phyloP scores from a whole-genome alignment of 2,113 vertebrate species.

The Megaceryle torquata region DNA sequence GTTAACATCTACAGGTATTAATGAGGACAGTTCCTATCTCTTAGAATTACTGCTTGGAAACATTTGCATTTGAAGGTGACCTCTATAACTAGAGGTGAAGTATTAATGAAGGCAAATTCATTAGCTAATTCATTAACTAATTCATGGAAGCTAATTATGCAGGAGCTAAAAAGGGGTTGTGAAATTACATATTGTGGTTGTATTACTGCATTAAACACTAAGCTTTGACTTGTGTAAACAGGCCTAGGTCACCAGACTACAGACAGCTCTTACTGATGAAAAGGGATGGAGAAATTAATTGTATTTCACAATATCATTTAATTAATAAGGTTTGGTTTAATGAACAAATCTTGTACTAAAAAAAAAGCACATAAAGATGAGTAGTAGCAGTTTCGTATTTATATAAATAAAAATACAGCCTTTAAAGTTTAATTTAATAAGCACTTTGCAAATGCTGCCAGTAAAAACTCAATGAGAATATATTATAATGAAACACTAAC shows the following conservation, averaged over 20 bases:
- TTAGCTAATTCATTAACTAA: constrained; percentile 45
- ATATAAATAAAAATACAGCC: not conserved
- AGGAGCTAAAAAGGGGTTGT: constrained; percentile 10
- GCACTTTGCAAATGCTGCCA: not conserved
- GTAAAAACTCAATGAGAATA: not conserved
- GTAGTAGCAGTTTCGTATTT: not conserved
- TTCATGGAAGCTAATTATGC: constrained; percentile 1
- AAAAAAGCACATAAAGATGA: not conserved
- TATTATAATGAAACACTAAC: not conserved
- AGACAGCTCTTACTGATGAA: not conserved
- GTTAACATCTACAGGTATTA: not conserved
- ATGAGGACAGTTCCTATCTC: not conserved
- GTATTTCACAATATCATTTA: not conserved
- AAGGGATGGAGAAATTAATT: not conserved
- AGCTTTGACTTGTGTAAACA: not conserved
- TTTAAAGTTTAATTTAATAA: not conserved
- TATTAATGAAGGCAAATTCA: constrained; percentile 30
- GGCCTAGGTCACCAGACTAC: not conserved
- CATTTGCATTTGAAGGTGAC: constrained; percentile 9
- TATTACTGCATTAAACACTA: not conserved
- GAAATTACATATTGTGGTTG: not conserved
- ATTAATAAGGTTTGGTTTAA: not conserved
- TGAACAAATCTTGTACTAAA: not conserved
- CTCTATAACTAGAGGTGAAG: constrained; percentile 26
- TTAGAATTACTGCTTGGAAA: not conserved